Conservation (phyloP, 1,140 invertebrate species). For the Drosophila mojavensis region DNA sequence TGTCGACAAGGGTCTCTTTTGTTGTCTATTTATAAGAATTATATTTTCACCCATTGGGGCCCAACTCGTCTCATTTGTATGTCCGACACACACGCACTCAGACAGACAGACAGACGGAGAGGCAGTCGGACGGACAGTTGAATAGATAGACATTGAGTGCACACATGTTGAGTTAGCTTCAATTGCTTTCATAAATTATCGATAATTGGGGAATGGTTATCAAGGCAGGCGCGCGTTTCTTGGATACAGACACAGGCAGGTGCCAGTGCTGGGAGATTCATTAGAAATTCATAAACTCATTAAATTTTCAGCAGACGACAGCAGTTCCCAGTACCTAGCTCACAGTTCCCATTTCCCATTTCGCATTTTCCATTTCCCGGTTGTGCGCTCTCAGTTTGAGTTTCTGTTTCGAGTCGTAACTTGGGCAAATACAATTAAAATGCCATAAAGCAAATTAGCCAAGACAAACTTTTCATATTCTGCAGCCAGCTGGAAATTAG, state of each 20-base stretch:
- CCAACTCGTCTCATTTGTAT: slow-evolving; percentile 63
- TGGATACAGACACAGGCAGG: slow-evolving; percentile 19
- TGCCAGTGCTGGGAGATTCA: slow-evolving; percentile 41
- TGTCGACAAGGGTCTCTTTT: slow-evolving; percentile 76
- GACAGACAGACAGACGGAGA: slow-evolving; percentile 1
- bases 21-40: slow-evolving; percentile 82
- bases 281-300: slow-evolving; percentile 79
- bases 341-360: slow-evolving; percentile 31
- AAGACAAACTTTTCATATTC: slow-evolving; percentile 81
- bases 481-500: slow-evolving; percentile 69
- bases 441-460: slow-evolving; percentile 82
- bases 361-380: neutral
- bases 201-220: slow-evolving; percentile 68
- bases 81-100: slow-evolving; percentile 32
- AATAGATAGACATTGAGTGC: slow-evolving; percentile 21
- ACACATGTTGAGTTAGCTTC: slow-evolving; percentile 52
- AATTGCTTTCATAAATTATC: slow-evolving; percentile 79
- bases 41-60: slow-evolving; percentile 71
- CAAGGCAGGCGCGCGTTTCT: neutral
- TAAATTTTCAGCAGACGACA: slow-evolving; percentile 73
- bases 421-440: slow-evolving; percentile 81
- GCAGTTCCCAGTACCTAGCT: slow-evolving; percentile 37
- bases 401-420: slow-evolving; percentile 21
- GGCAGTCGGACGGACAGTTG: slow-evolving; percentile 3
- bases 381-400: neutral